Evolutionary conservation across 2,113 vertebrate species (phyloP).

Genomic region (Otocyon megalotis): DNA sequence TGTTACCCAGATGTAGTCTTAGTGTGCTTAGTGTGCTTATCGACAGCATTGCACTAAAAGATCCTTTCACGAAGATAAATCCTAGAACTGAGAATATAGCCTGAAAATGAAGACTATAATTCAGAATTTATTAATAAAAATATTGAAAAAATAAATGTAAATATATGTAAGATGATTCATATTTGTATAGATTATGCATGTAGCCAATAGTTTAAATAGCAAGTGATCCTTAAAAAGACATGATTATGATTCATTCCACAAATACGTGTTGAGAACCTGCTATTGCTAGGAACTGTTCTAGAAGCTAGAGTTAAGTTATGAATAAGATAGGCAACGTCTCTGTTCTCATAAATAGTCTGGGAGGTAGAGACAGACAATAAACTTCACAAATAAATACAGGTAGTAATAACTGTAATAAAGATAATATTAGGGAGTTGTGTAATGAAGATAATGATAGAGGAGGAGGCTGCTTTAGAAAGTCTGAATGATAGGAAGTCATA

Average conservation of each 20-base stretch:
- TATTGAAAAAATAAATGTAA: background rate
- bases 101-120: background rate
- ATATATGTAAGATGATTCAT: background rate
- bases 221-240: background rate
- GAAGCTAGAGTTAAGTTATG: background rate
- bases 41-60: background rate
- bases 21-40: background rate
- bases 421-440: background rate
- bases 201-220: background rate
- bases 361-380: background rate
- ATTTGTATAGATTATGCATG: background rate
- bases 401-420: background rate
- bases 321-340: background rate
- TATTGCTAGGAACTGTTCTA: background rate
- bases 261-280: background rate
- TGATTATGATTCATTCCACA: background rate
- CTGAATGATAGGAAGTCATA: background rate
- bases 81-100: background rate
- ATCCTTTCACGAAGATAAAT: background rate
- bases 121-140: background rate
- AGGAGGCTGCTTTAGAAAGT: background rate
- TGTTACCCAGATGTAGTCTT: background rate
- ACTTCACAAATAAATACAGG: background rate
- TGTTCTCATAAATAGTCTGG: background rate
- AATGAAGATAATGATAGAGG: background rate